phyloP scores from a whole-genome alignment of 2,888 invertebrate genomes.

The Hartigia nigra region DNA sequence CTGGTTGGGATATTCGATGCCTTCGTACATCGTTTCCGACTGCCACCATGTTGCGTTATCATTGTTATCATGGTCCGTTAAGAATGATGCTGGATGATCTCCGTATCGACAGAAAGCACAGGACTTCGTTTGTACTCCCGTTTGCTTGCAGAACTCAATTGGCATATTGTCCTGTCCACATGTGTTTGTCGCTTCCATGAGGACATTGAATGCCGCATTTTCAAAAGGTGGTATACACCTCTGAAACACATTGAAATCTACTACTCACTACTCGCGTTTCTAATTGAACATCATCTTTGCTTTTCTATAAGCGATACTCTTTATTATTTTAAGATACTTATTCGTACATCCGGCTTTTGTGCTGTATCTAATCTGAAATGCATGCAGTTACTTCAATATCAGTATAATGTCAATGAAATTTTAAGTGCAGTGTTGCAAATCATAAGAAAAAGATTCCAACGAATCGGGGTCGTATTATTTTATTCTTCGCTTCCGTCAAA shows the following conservation, averaged over 20 bases:
- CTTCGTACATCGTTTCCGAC: conserved; percentile 96
- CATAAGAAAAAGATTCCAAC: neutral
- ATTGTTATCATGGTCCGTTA: conserved; percentile 92
- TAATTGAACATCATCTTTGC: neutral
- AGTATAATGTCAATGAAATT: neutral
- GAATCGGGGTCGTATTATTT: neutral
- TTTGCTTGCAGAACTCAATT: conserved; percentile 91
- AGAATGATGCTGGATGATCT: conserved; percentile 78
- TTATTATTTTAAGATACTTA: neutral
- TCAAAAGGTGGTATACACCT: conserved; percentile 96
- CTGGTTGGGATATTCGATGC: conserved; percentile 88
- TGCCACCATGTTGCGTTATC: conserved; percentile 97
- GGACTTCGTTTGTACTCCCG: conserved; percentile 82
- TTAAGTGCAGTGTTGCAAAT: neutral
- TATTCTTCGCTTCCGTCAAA: neutral
- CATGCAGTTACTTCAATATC: neutral
- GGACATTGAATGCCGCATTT: conserved; percentile 92
- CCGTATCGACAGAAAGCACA: conserved; percentile 81
- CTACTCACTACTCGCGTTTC: conserved; percentile 24
- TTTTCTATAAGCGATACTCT: neutral
- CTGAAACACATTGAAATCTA: conserved; percentile 68
- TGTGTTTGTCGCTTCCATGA: conserved; percentile 94
- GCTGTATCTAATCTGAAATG: neutral
- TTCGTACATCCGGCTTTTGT: neutral
- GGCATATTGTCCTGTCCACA: conserved; percentile 85